Conservation (phyloP, 2,113 vertebrate species). For the Cacatua alba region DNA sequence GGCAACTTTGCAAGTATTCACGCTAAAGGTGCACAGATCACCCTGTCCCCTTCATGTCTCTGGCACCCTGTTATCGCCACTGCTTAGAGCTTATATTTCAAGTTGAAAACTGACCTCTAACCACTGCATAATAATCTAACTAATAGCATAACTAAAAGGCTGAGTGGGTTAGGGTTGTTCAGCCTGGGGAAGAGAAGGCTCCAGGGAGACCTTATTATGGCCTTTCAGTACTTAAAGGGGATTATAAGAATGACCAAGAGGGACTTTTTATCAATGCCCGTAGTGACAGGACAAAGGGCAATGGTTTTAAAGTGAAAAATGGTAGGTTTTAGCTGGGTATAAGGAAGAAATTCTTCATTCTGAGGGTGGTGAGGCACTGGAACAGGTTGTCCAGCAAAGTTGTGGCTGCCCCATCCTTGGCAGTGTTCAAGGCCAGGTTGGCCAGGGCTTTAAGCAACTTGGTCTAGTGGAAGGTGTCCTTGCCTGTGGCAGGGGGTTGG, state of each 20-base stretch:
- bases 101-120: not conserved
- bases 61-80: not conserved
- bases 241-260: not conserved
- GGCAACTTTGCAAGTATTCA: not conserved
- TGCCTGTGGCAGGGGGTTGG: rapidly evolving
- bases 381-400: not conserved
- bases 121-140: not conserved
- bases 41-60: not conserved
- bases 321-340: not conserved
- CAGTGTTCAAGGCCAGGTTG: not conserved
- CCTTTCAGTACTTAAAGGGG: not conserved
- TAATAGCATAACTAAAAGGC: not conserved
- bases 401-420: not conserved
- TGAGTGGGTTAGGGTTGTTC: not conserved
- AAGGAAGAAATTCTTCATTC: not conserved
- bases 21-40: not conserved
- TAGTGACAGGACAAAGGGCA: not conserved
- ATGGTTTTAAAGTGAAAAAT: not conserved
- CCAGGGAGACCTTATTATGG: not conserved
- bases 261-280: not conserved
- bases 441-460: not conserved
- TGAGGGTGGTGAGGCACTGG: not conserved
- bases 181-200: not conserved
- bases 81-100: not conserved
- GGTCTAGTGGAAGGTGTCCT: not conserved